These are phyloP conservation scores for Onychomys leucogaster DNA, from an alignment of 2,797 vertebrate species.

Conservation along the genomic window DNA sequence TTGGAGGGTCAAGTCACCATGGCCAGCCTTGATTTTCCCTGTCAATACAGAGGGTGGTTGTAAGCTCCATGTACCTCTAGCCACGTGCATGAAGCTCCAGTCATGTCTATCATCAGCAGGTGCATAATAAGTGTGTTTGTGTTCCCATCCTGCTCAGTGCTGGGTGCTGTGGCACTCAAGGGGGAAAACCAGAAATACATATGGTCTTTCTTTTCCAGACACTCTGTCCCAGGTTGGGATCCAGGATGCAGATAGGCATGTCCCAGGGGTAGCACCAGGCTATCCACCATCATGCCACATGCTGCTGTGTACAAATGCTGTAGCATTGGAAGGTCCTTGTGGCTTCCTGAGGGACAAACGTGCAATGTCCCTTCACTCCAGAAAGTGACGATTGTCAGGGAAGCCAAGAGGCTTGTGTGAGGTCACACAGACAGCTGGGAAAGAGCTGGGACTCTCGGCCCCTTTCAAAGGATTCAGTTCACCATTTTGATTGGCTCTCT, in stretches of 20 bases:
- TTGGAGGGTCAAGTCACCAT: not conserved
- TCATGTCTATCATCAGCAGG: not conserved
- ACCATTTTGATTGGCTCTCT: not conserved
- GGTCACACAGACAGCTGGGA: not conserved
- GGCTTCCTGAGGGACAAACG: not conserved
- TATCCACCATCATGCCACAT: accelerated
- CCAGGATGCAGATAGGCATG: not conserved
- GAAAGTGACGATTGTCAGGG: not conserved
- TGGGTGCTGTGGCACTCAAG: not conserved
- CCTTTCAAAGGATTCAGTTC: not conserved
- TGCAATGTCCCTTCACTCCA: accelerated
- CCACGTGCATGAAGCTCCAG: not conserved
- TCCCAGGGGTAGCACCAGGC: accelerated
- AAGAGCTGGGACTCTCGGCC: not conserved
- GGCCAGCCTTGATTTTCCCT: not conserved
- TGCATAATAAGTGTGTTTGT: not conserved
- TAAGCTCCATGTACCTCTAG: not conserved
- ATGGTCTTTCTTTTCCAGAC: not conserved
- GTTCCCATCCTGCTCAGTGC: not conserved
- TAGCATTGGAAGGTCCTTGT: not conserved
- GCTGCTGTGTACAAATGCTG: accelerated
- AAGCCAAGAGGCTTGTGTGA: not conserved
- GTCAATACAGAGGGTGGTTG: not conserved
- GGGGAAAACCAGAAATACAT: not conserved
- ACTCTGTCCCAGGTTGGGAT: accelerated